Conservation (phyloP, 2,888 invertebrate genomes). For the Hoplodrina blanda region DNA sequence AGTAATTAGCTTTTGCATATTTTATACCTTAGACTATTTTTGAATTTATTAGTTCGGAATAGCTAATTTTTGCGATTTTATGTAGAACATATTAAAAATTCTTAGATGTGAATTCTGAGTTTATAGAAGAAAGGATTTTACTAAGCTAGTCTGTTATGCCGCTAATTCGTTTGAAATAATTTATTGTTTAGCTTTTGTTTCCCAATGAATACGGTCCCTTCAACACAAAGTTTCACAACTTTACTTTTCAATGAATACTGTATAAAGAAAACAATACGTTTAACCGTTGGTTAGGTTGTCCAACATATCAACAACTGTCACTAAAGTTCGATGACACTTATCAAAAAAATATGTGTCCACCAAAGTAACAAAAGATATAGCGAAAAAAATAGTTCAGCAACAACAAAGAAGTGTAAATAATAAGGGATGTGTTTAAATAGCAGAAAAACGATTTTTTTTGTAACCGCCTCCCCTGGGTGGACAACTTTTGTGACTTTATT, state of each 20-base stretch:
- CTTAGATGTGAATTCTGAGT: too few species aligned
- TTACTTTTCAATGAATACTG: background rate
- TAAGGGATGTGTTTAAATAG: background rate
- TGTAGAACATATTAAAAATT: too few species aligned
- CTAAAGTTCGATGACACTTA: background rate
- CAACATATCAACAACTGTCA: background rate
- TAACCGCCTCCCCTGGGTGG: constrained; percentile 16
- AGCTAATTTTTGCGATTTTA: background rate
- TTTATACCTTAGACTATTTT: background rate
- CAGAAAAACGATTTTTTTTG: constrained; percentile 26
- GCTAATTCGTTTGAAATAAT: too few species aligned
- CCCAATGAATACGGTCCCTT: too few species aligned
- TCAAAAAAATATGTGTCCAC: background rate
- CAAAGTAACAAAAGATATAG: background rate
- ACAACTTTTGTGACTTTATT: constrained; percentile 33
- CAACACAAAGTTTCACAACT: too few species aligned
- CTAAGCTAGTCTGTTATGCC: too few species aligned
- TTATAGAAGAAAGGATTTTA: too few species aligned
- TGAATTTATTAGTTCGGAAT: background rate
- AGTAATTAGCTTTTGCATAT: background rate
- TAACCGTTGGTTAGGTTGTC: background rate
- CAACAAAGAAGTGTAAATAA: constrained; percentile 32
- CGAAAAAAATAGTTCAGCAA: background rate
- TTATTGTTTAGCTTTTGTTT: too few species aligned
- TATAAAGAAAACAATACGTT: background rate